Evolutionary conservation across 2,113 vertebrate genomes (phyloP).

Genomic region (Petroica traversi): DNA sequence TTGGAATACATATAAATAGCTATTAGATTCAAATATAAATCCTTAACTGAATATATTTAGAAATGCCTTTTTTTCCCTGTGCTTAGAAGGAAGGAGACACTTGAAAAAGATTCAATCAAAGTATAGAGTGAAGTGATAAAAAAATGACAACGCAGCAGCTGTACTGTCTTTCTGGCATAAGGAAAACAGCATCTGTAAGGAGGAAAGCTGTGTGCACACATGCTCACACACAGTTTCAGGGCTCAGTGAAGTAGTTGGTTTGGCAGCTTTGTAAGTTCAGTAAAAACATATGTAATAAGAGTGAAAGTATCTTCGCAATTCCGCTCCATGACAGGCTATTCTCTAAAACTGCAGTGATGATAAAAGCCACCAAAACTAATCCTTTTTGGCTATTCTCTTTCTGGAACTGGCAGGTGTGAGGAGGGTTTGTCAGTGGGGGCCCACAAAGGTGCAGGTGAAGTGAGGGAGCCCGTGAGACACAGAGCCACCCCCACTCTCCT

Average conservation of each 20-base stretch:
- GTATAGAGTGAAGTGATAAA: neutral
- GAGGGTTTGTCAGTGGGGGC: rapidly evolving
- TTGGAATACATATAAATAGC: constrained; percentile 12
- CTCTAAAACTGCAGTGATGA: neutral
- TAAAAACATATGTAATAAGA: neutral
- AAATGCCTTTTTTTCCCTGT: neutral
- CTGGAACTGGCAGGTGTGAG: neutral
- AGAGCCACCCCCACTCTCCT: neutral
- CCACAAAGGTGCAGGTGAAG: rapidly evolving
- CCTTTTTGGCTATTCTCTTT: neutral
- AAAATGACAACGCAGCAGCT: constrained; percentile 38
- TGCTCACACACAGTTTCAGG: neutral
- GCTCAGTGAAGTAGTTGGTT: neutral
- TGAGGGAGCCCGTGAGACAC: neutral
- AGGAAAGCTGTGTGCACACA: neutral
- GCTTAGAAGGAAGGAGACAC: neutral
- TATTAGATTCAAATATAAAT: constrained; percentile 37
- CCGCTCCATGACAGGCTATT: neutral
- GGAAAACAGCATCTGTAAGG: constrained; percentile 1
- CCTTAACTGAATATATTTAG: constrained; percentile 17
- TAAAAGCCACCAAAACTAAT: neutral
- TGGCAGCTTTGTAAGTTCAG: neutral
- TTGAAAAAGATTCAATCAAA: constrained; percentile 35
- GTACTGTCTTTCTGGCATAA: neutral
- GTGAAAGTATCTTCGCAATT: neutral